Base-by-base conservation (phyloP, 2,797 vertebrate genomes). In the Dallia pectoralis region DNA sequence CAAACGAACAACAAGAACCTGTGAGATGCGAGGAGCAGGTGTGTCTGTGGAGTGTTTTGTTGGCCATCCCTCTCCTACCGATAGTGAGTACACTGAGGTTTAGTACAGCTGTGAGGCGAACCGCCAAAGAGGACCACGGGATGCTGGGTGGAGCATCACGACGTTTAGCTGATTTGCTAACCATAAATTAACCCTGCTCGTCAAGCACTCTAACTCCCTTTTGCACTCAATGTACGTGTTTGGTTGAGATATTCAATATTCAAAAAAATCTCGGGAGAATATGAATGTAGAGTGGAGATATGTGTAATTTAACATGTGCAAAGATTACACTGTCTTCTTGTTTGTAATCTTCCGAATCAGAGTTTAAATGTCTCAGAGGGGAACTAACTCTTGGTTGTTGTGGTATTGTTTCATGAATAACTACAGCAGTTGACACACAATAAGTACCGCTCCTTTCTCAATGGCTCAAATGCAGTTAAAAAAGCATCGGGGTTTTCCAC, bases 101-200 rank as follows among this genome's bases (percentile, higher is more conserved):
- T n/a, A n/a, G n/a, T n/a, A n/a, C n/a, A n/a, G n/a, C n/a, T n/a
- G n/a, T 82, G 86, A 89, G 85, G 83, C 87, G 87, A n/a, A n/a
- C n/a, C n/a, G n/a, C n/a, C n/a, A n/a, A n/a, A n/a, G n/a, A n/a
- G n/a, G n/a, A n/a, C n/a, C n/a, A n/a, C n/a, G n/a, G n/a, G n/a
- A n/a, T n/a, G n/a, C n/a, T n/a, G n/a, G n/a, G n/a, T 90, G 88
- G 86, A 91, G 90, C 85, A 89, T 88, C 73, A 86, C 87, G 84
- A 88, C 90, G 90, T 91, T 91, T 90, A 89, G 86, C 83, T 82
- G 85, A 89, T 88, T 88, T 85, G 86, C 85, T 87, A 86, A 78
- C 89, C 86, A 84, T 84, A 83, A 88, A 89, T 22, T 22, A 87
- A 84, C 85, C 78, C 62, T 72, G 77, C 78, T 82, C 87, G 81